Conservation (phyloP, 2,888 invertebrate species). For the Eilema caniola region DNA sequence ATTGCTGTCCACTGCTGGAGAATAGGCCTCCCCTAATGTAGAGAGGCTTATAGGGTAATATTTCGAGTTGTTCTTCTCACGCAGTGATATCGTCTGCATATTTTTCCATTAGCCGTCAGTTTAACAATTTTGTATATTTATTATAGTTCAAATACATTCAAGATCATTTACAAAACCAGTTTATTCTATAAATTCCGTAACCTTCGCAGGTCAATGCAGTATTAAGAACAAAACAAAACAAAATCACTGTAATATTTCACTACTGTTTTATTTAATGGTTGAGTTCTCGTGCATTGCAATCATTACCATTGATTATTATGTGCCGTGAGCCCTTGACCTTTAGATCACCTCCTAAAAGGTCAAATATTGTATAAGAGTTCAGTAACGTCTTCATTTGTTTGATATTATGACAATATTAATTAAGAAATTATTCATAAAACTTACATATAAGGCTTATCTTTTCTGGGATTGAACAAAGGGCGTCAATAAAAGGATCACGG, state of each 20-base stretch:
- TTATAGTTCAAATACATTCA: neutral
- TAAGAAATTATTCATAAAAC: too few relatives aligned
- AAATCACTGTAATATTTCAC: neutral
- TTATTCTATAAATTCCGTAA: neutral
- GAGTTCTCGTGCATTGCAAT: constrained; percentile 15
- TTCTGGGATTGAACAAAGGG: too few relatives aligned
- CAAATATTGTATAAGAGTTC: neutral
- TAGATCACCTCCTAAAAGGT: neutral
- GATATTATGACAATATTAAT: neutral
- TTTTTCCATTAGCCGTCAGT: too few relatives aligned
- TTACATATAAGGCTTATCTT: too few relatives aligned
- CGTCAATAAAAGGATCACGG: too few relatives aligned
- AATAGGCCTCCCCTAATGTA: too few relatives aligned
- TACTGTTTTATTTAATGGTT: constrained; percentile 15
- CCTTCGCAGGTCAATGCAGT: constrained; percentile 9
- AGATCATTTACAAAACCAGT: neutral
- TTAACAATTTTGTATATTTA: too few relatives aligned
- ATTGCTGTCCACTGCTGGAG: too few relatives aligned
- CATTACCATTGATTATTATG: constrained; percentile 1
- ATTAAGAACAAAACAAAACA: neutral
- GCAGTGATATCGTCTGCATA: too few relatives aligned
- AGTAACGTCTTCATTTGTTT: neutral
- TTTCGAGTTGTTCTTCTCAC: too few relatives aligned
- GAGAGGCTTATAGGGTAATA: too few relatives aligned
- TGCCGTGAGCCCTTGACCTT: neutral